Percentiles rank a stretch among this genome's conserved stretches.
These are phyloP conservation scores for Chondrilla cf. caribensis DNA, from an alignment of 37 sponge, comb jelly and placozoan genomes.

Conservation along the genomic window DNA sequence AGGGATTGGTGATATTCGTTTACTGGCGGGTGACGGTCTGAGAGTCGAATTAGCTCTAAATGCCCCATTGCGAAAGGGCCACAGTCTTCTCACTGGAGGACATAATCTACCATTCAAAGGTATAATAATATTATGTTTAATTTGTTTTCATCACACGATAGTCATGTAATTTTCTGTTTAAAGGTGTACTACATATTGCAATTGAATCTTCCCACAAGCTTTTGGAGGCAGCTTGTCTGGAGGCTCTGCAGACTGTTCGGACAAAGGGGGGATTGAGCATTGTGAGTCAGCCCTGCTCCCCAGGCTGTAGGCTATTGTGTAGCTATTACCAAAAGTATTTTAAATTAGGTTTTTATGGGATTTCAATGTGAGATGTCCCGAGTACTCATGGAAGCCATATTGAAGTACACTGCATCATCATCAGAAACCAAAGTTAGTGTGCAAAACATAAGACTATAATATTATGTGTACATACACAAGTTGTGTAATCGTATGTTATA, in stretches of 20 bases:
- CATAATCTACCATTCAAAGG: not conserved
- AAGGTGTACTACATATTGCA: not conserved
- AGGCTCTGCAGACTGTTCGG: constrained; percentile 5
- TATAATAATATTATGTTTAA: not conserved
- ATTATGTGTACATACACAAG: too few relatives aligned
- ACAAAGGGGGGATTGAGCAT: too few relatives aligned
- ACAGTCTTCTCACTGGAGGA: not conserved
- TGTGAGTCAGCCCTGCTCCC: too few relatives aligned
- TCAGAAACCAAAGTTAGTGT: not conserved
- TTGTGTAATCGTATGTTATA: too few relatives aligned
- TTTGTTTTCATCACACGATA: too few relatives aligned
- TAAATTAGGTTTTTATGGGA: constrained; percentile 13
- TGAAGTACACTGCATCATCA: not conserved
- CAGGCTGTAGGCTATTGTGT: too few relatives aligned
- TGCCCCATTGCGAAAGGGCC: not conserved
- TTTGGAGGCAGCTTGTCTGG: not conserved
- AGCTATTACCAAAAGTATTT: too few relatives aligned
- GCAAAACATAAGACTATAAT: too few relatives aligned
- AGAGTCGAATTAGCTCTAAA: not conserved
- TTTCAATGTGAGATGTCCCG: not conserved
- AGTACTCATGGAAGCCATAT: constrained; percentile 12
- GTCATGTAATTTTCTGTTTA: too few relatives aligned
- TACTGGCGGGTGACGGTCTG: not conserved
- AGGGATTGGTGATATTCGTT: not conserved
- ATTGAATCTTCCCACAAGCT: not conserved